Evolutionary conservation across 2,113 vertebrate genomes (phyloP), one percentile per base, ranked within the genome.

Genomic region (Corvus moneduloides): DNA sequence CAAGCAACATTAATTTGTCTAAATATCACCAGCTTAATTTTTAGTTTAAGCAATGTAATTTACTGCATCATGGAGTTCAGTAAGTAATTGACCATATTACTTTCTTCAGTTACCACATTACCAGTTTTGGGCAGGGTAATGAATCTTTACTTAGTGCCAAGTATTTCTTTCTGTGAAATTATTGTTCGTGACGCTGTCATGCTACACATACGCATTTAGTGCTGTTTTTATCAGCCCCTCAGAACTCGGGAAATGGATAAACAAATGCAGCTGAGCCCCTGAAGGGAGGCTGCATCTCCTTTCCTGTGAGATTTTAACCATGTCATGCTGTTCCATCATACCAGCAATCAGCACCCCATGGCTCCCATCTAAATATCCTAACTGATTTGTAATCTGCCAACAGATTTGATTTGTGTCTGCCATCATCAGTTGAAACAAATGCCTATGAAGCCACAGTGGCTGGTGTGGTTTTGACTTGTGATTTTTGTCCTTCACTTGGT

Each of bases 41-140:
- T 84, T 87, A 95, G 76, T 87, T 94, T 86, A 83, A 90, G 73
- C 64, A 62, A 23, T 39, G 44, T 88, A 84, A 89, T 93, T 89
- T 92, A 83, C 72, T 69, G 39, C 37, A 21, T 94, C 85, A 46
- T 37, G 20, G 71, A 77, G 24, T 79, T 89, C 67, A 91, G 7
- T 87, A 87, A 84, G 44, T 92, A 93, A 94, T 89, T 66, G 63
- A 79, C 72, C 26, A 5, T 90, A 69, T 87, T 82, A 44, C 66
- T 89, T 82, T 85, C 39, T 85, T 84, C 39, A 69, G 71, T 89
- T 87, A 66, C 49, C 28, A n/a, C 51, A 58, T 91, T 73, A 80
- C 87, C 33, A 87, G 41, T 85, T 95, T 91, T 58, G 59, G 59
- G 63, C 59, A 93, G 54, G 32, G 27, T 95, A 77, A 93, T 72